Evolutionary conservation across 2,888 invertebrate genomes (phyloP), one percentile per base, ranked within the genome.

Genomic region (Anthophora plumipes): DNA sequence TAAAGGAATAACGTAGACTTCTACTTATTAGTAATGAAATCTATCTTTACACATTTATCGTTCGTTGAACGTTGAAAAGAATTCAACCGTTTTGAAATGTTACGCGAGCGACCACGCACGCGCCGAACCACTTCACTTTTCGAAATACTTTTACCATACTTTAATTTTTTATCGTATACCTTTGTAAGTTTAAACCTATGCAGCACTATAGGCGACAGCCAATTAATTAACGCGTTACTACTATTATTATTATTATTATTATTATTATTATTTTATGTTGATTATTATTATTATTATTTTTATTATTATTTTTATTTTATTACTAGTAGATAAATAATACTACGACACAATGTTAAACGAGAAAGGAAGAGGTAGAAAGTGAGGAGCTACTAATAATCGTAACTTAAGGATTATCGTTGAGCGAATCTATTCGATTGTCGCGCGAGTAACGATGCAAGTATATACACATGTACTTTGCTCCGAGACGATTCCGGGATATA

Each of bases 111-210:
- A 39, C 50, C 63, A 70, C 63, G 50, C 48, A 43, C 73, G 75
- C 82, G 77, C 74, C 41, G n/a, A 69, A 66, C 59, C 64, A 63
- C 76, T 83, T 80, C 81, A 64, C 85, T 86, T 85, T 87, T 88
- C 81, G 85, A 88, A n/a, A 87, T 81, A 83, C 90, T 91, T 91
- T 87, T 89, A 89, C 74, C 80, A 89, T 87, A 87, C 82, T 85
- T 89, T 89, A 88, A 82, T 88, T 90, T 89, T 89, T 89, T 90
- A 85, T 89, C 84, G n/a, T 89, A 83, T 85, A 85, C 31, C 31
- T 3, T 72, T 69, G 79, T 83, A 90, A 89, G 85, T 90, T 89
- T 87, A 82, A 87, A 74, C 64, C 55, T 85, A 89, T 85, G 82
- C 85, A 88, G 84, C 82, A 88, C 89, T 88, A 85, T 87, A 89